Evolutionary conservation across 1,140 invertebrate genomes (phyloP), one percentile per base, ranked within the genome.

Genomic region (Prorops nasuta): DNA sequence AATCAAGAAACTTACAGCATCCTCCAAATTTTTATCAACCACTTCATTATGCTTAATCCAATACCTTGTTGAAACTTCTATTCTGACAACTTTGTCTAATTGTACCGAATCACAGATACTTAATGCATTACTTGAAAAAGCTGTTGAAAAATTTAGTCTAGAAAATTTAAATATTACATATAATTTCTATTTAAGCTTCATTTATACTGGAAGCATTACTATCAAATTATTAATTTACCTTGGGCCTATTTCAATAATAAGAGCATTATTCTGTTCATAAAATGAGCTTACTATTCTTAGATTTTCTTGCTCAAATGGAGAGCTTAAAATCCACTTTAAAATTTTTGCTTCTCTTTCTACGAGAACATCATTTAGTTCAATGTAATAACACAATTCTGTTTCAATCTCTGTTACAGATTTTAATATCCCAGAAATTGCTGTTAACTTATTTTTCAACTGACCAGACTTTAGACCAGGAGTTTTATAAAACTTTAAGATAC

Each of bases 71-170:
- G 91, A 90, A 15, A 82, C 76, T 81, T 98, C 95, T 41, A 98
- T 77, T 42, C 94, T 82, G 1, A 73, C 80, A 1, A 97, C 79
- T 71, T 86, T 81, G 18, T 74, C 71, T 4, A 96, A 71, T 6
- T 89, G 86, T 40, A 95, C 81, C 51, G 91, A 89, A 54, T 87
- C 82, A 71, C 91, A 96, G 56, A 98, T 96, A 20, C 94, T 93
- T 3, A 97, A 90, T 40, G 92, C 91, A 78, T 98, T 98, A 52
- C 91, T 96, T 1, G 93, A 97, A 66, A 93, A 93, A 1, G 94
- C 86, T 31, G 94, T 96, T 8, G 91, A 95, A 72, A 96, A 96
- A 75, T 94, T 96, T 49, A 95, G 84, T 67, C 92, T 91, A 79
- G 71, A 48, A 46, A 54, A 57, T 44, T 39, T 54, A 48, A 45